Percentiles rank a stretch among this genome's conserved stretches.
phyloP scores from a whole-genome alignment of 2,888 invertebrate genomes.

The Lycaena phlaeas region DNA sequence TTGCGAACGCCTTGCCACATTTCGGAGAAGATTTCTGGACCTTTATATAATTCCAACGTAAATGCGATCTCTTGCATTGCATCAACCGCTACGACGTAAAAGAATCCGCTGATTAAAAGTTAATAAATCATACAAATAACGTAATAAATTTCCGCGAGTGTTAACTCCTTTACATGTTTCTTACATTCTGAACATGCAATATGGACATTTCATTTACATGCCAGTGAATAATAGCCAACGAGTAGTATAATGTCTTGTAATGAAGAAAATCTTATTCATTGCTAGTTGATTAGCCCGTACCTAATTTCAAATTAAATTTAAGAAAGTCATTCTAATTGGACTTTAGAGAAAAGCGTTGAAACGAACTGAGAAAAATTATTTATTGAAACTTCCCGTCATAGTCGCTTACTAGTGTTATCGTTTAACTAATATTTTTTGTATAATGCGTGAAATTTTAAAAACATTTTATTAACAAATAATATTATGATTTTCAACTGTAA shows the following conservation, averaged over 20 bases:
- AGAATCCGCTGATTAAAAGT: not conserved
- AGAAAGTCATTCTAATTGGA: no score
- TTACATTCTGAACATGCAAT: conserved; percentile 5
- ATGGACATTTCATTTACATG: conserved; percentile 6
- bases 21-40: no score
- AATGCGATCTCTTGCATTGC: not conserved
- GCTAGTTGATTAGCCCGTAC: no score
- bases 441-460: not conserved
- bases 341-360: no score
- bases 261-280: no score
- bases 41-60: conserved; percentile 29
- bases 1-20: no score
- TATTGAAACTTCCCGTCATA: no score
- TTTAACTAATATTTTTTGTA: no score
- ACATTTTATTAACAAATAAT: not conserved
- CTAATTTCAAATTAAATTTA: no score
- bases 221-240: conserved; percentile 1
- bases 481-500: conserved; percentile 14
- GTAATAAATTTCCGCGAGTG: conserved; percentile 1
- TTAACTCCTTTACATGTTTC: conserved; percentile 7
- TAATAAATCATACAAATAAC: conserved; percentile 2
- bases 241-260: no score
- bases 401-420: no score
- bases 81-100: not conserved
- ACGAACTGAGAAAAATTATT: no score